These are phyloP conservation scores for Endomychus coccineus DNA, from an alignment of 2,888 invertebrate genomes.

Conservation along the genomic window DNA sequence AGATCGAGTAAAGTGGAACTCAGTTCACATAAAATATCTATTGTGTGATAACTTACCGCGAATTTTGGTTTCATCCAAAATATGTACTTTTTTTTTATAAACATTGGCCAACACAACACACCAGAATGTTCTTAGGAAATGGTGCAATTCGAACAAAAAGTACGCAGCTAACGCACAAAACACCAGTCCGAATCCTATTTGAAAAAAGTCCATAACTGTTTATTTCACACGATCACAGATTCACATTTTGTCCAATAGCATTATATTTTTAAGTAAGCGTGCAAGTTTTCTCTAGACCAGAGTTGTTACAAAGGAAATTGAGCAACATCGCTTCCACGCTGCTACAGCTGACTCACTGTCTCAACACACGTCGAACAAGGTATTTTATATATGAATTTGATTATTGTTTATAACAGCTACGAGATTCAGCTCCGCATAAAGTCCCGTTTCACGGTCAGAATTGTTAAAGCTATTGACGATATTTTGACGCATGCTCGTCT, in stretches of 20 bases:
- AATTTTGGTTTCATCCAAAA: constrained; percentile 60
- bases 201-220: constrained; percentile 7
- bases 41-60: constrained; percentile 64
- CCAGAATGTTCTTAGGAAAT: constrained; percentile 62
- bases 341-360: too few relatives aligned
- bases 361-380: too few relatives aligned
- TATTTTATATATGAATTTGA: too few relatives aligned
- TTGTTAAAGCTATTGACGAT: constrained; percentile 11
- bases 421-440: too few relatives aligned
- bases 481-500: constrained; percentile 8
- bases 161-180: constrained; percentile 9
- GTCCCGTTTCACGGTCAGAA: too few relatives aligned
- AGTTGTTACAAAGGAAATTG: too few relatives aligned
- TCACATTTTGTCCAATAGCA: background rate
- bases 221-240: constrained; percentile 12
- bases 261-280: too few relatives aligned
- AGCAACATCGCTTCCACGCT: too few relatives aligned
- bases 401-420: too few relatives aligned
- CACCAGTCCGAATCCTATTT: constrained; percentile 12
- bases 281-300: too few relatives aligned
- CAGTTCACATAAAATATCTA: too few relatives aligned
- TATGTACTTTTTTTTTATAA: constrained; percentile 55
- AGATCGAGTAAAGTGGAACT: too few relatives aligned
- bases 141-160: constrained; percentile 56
- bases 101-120: constrained; percentile 59